A percentile compares a stretch with the other conserved stretches of the same genome.
Evolutionary conservation across 2,113 vertebrate genomes (phyloP).

Genomic region (Forbesichthys papilliferus): DNA sequence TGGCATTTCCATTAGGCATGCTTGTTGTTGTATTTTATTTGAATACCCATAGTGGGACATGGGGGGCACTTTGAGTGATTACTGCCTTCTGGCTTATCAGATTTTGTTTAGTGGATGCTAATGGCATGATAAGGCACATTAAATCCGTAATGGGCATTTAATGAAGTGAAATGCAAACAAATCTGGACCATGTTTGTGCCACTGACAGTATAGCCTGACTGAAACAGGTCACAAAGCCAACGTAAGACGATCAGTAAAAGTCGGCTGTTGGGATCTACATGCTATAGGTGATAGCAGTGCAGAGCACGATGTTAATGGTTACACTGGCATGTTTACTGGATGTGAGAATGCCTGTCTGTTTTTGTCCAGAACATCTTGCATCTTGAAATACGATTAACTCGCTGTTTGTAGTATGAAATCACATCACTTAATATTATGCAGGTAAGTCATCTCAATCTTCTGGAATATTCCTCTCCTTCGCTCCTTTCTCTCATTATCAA

Average conservation of each 20-base stretch:
- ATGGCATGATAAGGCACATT: constrained; percentile 67
- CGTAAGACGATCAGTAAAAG: constrained; percentile 30
- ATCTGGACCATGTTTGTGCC: constrained; percentile 1
- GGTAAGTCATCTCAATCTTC: too few species aligned
- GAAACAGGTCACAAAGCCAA: constrained; percentile 22
- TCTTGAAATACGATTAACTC: too few species aligned
- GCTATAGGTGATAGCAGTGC: constrained; percentile 12
- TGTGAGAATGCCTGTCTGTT: constrained; percentile 2
- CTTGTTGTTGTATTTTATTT: constrained; percentile 28
- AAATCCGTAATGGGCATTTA: constrained; percentile 65
- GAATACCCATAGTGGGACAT: constrained; percentile 22
- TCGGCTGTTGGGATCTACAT: constrained; percentile 10
- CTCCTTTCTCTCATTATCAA: not conserved
- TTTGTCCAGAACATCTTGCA: constrained; percentile 9
- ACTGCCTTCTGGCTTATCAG: constrained; percentile 55
- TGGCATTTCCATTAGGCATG: constrained; percentile 11
- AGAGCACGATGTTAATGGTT: constrained; percentile 26
- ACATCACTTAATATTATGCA: too few species aligned
- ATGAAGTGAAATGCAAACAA: constrained; percentile 55
- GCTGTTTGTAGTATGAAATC: too few species aligned
- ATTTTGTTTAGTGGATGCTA: constrained; percentile 60
- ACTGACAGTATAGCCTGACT: constrained; percentile 38
- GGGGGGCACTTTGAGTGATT: constrained; percentile 51
- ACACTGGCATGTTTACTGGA: constrained; percentile 19
- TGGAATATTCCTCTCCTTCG: too few species aligned